phyloP scores from a whole-genome alignment of 2,797 vertebrate genomes.

The Pagetopsis macropterus region DNA sequence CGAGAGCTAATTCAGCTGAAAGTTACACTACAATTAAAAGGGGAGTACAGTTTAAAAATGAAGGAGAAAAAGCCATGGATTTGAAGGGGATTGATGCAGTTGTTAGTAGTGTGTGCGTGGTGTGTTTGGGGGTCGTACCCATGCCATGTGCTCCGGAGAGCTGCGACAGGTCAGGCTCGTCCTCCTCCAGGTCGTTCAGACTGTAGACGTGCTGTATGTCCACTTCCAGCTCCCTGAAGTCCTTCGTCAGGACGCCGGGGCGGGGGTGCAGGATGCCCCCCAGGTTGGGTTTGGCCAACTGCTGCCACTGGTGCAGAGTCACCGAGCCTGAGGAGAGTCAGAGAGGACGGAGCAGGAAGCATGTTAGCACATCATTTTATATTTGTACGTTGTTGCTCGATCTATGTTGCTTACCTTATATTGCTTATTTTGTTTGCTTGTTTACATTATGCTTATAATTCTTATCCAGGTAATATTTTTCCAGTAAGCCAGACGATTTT shows the following conservation, averaged over 20 bases:
- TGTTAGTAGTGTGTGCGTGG: background rate
- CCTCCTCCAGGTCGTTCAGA: constrained; percentile 91
- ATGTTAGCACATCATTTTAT: no score
- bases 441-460: no score
- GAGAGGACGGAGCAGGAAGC: background rate
- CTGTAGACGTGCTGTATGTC: constrained; percentile 90
- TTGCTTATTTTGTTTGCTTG: no score
- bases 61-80: background rate
- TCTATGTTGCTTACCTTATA: no score
- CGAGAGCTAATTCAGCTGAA: background rate
- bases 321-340: constrained; percentile 81
- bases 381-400: no score
- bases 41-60: no score
- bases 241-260: constrained; percentile 89
- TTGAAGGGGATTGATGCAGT: background rate
- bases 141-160: constrained; percentile 69
- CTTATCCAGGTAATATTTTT: no score
- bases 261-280: constrained; percentile 87
- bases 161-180: constrained; percentile 83
- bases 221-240: constrained; percentile 88
- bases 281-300: constrained; percentile 89
- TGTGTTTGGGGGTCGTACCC: constrained; percentile 74
- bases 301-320: constrained; percentile 92
- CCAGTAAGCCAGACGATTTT: no score
- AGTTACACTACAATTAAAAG: background rate